phyloP scores from a whole-genome alignment of 1,140 invertebrate species.

The Macrobrachium nipponense region DNA sequence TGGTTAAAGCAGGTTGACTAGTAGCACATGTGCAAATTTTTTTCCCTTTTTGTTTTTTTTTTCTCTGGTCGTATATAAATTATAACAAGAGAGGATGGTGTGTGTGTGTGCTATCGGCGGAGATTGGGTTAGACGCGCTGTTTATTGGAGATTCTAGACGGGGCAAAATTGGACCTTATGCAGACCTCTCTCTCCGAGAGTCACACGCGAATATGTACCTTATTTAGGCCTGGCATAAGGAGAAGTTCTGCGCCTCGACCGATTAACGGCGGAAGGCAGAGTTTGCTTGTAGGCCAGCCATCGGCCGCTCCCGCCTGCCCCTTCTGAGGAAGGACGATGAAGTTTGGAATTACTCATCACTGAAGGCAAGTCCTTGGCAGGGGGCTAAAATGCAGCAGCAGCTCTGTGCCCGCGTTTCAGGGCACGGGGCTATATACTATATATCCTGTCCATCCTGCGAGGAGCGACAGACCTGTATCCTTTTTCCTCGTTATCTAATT shows the following conservation, averaged over 20 bases:
- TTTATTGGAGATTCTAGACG: slow-evolving; percentile 43
- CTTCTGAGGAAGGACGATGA: slow-evolving; percentile 53
- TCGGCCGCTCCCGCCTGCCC: slow-evolving; percentile 46
- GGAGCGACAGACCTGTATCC: no score
- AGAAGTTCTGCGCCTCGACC: slow-evolving; percentile 53
- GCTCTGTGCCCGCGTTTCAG: no score
- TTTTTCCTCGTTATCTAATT: no score
- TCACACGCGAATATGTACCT: slow-evolving; percentile 28
- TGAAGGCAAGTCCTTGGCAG: no score
- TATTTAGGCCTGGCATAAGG: slow-evolving; percentile 60
- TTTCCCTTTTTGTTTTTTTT: background rate
- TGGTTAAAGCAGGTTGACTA: slow-evolving; percentile 38
- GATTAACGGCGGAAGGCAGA: slow-evolving; percentile 55
- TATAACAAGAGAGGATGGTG: slow-evolving; percentile 45
- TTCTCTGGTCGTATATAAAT: slow-evolving; percentile 1
- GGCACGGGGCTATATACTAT: no score
- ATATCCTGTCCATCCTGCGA: no score
- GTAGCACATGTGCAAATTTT: slow-evolving; percentile 41
- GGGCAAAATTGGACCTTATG: slow-evolving; percentile 58
- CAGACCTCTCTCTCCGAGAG: slow-evolving; percentile 20
- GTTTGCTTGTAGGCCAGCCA: slow-evolving; percentile 57
- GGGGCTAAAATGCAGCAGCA: no score
- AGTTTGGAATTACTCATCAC: slow-evolving; percentile 40
- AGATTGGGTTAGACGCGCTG: slow-evolving; percentile 51
- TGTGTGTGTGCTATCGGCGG: slow-evolving; percentile 38